These are phyloP conservation scores for Gymnopithys bicolor DNA, from an alignment of 2,797 vertebrate species.

Conservation along the genomic window DNA sequence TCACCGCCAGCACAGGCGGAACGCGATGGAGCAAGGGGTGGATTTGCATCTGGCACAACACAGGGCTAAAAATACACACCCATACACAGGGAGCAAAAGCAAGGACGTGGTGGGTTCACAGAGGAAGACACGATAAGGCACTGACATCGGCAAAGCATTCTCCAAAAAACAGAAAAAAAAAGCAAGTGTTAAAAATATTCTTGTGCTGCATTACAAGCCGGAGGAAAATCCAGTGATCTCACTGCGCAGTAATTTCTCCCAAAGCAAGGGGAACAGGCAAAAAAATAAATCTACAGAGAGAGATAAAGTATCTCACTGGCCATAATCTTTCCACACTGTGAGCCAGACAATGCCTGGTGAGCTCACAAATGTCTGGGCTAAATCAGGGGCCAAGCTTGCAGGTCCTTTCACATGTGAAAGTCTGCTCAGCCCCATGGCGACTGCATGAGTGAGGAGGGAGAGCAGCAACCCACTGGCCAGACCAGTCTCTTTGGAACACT, in stretches of 20 bases:
- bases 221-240: constrained; percentile 73
- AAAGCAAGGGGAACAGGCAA: constrained; percentile 63
- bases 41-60: neutral
- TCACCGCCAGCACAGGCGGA: neutral
- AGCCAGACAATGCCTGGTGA: constrained; percentile 58
- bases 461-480: neutral
- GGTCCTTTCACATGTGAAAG: neutral
- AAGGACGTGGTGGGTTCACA: neutral
- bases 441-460: accelerated
- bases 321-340: constrained; percentile 47
- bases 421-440: accelerated
- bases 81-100: neutral
- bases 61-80: neutral
- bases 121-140: neutral
- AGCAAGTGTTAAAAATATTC: constrained; percentile 31
- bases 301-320: constrained; percentile 67
- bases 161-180: neutral
- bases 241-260: constrained; percentile 64
- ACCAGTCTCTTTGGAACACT: neutral
- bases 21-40: neutral
- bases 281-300: constrained; percentile 60
- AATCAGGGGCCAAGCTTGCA: constrained; percentile 1
- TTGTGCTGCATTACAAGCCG: constrained; percentile 38
- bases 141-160: neutral
- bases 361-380: constrained; percentile 53